Evolutionary conservation across 2,888 invertebrate genomes (phyloP), one percentile per base, ranked within the genome.

Genomic region (Druceiella hillmani): DNA sequence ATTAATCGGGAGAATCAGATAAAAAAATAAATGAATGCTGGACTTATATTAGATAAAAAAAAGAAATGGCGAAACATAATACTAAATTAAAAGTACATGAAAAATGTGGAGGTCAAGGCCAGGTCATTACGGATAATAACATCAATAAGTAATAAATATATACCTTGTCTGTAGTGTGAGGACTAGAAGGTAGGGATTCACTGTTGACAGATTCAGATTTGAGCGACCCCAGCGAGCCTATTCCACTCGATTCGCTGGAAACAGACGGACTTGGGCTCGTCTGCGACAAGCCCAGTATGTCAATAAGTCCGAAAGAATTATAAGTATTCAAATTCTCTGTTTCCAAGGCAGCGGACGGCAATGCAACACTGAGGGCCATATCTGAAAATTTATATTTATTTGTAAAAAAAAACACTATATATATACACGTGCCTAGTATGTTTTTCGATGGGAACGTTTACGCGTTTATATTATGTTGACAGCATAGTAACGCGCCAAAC

Each of bases 351-450:
- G 71, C 67, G 43, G 76, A 57, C 43, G 78, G 76, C 62, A 79
- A 61, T 52, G 76, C 77, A 59, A 78, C 68, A 57, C 75, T 70
- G 57, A 79, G 61, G 61, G 76, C 77, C 78, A 78, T 78, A 59
- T 64, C 71, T 70, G 69, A 32, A 61, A 68, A 57, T 9, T 20
- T 7, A 20, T 20, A 20, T 9, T 6, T 20, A 20, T 20, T 9
- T 20, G 40, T 51, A 49, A 64, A 63, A 64, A 58, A 56, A 50
- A 55, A 53, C 50, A 54, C 55, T 57, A 46, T 20, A 49, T 59
- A 58, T 63, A 12, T 66, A 68, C 70, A 68, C 68, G 69, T 67
- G 69, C 65, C 59, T 55, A 60, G 22, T 56, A 36, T 57, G 51
- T 52, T 54, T 56, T n/a, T n/a, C n/a, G n/a, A n/a, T 61, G 58